Conservation (phyloP, 2,888 invertebrate species). For the Laspeyria flexula region DNA sequence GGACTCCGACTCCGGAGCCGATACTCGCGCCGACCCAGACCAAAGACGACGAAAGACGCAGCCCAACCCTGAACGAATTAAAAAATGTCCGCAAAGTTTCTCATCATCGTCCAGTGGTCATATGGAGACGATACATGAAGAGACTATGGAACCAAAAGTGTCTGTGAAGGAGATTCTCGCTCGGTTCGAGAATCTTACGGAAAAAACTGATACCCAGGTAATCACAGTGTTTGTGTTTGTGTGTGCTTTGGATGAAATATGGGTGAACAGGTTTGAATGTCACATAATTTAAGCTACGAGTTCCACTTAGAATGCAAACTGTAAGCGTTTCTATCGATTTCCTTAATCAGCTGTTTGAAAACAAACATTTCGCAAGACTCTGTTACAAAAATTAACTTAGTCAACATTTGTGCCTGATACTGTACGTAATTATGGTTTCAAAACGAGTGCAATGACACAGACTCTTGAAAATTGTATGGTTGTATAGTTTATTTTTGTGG, state of each 20-base stretch:
- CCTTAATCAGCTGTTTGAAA: conserved; percentile 49
- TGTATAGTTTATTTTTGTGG: conserved; percentile 47
- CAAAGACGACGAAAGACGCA: conserved; percentile 60
- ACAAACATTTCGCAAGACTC: conserved; percentile 43
- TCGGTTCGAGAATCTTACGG: conserved; percentile 90
- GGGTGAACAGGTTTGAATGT: conserved; percentile 46
- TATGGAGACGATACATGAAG: conserved; percentile 94
- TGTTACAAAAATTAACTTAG: conserved; percentile 46
- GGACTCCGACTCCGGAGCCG: conserved; percentile 89
- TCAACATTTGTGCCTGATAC: conserved; percentile 34
- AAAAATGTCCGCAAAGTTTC: conserved; percentile 80
- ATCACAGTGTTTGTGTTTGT: conserved; percentile 45
- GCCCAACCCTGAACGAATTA: conserved; percentile 55
- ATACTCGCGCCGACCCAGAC: conserved; percentile 82
- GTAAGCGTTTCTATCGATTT: conserved; percentile 32
- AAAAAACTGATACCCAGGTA: conserved; percentile 74
- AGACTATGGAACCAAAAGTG: conserved; percentile 91
- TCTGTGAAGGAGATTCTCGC: conserved; percentile 94
- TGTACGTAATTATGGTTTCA: conserved; percentile 44
- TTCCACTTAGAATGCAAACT: conserved; percentile 20
- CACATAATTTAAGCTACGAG: conserved; percentile 38
- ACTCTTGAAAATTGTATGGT: conserved; percentile 54
- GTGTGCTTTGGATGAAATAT: conserved; percentile 38
- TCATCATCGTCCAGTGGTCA: conserved; percentile 87
- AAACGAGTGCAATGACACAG: conserved; percentile 31